Base-by-base conservation (phyloP, 2,888 invertebrate genomes). In the Nezara viridula region DNA sequence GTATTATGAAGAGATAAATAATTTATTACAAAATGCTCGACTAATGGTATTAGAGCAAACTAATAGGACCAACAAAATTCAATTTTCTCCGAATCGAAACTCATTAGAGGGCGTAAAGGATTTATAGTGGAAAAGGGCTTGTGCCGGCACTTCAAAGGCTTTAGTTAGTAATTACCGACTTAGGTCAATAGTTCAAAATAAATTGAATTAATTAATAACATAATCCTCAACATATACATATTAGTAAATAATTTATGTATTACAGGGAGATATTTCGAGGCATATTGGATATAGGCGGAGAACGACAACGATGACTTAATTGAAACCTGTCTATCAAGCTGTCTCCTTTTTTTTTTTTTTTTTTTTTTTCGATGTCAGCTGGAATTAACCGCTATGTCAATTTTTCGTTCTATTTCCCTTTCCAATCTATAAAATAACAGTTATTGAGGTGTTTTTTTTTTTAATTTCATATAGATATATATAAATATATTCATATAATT, bases 31-130 rank as follows among this genome's bases (percentile, higher is more conserved):
- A 37, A 73, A 37, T 73, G 37, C 66, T 37, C 19, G 66, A 37
- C 37, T 73, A 73, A 37, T 32, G n/a, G 7, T 19, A 37, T 73
- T 37, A 73, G 32, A 37, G 66, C 19, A 73, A 73, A 73, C 66
- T 73, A 73, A 73, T 73, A 73, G 66, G 37, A 19, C 66, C 66
- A 37, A 73, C 66, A 73, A 73, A 73, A 73, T 73, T 73, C 66
- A 73, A 73, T 73, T 73, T 73, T 73, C 66, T 32, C 66, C 66
- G 32, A 73, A 73, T 73, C 66, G 66, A 73, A 73, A 73, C 66
- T 73, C 66, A 37, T 73, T 73, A 73, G 37, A 73, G 37, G 66
- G 37, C 37, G 37, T 19, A 73, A 73, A 37, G 66, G 66, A 37
- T 73, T 73, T 73, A 73, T 73, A 9, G 16, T 73, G 32, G 32